phyloP scores from a whole-genome alignment of 2,888 invertebrate species.

The Tridacna gigas region DNA sequence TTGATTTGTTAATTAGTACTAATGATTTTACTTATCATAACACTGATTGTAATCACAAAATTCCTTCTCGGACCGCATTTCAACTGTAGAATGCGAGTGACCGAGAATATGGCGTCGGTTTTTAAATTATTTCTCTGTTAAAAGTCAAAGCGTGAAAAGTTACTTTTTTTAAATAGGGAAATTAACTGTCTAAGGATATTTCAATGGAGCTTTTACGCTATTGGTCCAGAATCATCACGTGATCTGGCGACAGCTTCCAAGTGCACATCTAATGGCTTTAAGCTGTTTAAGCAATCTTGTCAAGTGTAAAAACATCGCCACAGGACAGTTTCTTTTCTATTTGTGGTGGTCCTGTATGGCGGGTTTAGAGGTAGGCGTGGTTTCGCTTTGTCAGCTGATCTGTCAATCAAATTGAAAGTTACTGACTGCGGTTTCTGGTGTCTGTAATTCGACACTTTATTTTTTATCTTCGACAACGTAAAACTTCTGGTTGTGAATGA shows the following conservation, averaged over 20 bases:
- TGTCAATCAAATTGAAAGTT: slow-evolving; percentile 4
- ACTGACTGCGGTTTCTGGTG: too few relatives aligned
- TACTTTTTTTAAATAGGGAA: slow-evolving; percentile 13
- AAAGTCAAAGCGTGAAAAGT: slow-evolving; percentile 20
- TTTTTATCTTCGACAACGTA: too few relatives aligned
- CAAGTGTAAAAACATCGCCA: slow-evolving; percentile 42
- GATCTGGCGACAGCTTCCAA: slow-evolving; percentile 37
- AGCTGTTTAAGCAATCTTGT: slow-evolving; percentile 31
- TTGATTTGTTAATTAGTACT: background rate
- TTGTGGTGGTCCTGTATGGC: slow-evolving; percentile 29
- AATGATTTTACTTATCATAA: slow-evolving; percentile 13
- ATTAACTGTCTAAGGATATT: slow-evolving; percentile 22
- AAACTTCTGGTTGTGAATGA: too few relatives aligned
- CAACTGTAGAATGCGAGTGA: background rate
- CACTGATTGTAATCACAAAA: background rate
- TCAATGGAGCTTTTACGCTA: slow-evolving; percentile 27
- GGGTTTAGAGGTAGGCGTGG: slow-evolving; percentile 9
- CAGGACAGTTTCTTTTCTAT: slow-evolving; percentile 17
- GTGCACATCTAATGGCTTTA: slow-evolving; percentile 31
- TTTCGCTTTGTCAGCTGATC: background rate
- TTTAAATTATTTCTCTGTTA: slow-evolving; percentile 18
- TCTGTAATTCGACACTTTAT: too few relatives aligned
- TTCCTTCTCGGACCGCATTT: slow-evolving; percentile 8
- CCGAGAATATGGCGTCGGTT: slow-evolving; percentile 17
- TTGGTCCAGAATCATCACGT: slow-evolving; percentile 53